These are phyloP conservation scores for Pelodiscus sinensis DNA, from an alignment of 2,113 vertebrate genomes.

Conservation along the genomic window DNA sequence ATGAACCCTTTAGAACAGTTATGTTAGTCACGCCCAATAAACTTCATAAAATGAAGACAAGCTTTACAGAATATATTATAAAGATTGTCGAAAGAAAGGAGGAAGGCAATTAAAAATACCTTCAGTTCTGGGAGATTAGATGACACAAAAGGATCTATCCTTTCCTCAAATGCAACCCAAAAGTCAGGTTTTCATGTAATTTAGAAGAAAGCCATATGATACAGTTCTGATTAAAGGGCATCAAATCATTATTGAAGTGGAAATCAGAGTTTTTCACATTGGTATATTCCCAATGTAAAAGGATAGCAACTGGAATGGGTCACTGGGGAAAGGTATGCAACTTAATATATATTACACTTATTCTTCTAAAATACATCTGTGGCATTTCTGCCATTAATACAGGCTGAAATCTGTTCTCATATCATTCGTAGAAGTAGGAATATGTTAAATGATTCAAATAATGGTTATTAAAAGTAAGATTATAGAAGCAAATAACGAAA, in stretches of 20 bases:
- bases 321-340: conserved; percentile 68
- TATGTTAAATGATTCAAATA: conserved; percentile 75
- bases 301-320: conserved; percentile 63
- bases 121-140: not conserved
- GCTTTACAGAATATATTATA: conserved; percentile 12
- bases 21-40: conserved; percentile 73
- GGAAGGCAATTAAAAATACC: not conserved
- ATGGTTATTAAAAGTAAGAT: conserved; percentile 74
- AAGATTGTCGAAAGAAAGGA: conserved; percentile 14
- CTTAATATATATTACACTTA: conserved; percentile 74
- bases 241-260: not conserved
- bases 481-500: conserved; percentile 73
- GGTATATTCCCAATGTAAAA: conserved; percentile 48
- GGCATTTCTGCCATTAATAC: conserved; percentile 72
- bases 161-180: conserved; percentile 7
- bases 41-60: conserved; percentile 18
- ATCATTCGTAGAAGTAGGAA: conserved; percentile 70
- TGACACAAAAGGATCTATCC: not conserved
- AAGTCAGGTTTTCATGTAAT: not conserved
- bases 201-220: conserved; percentile 3
- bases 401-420: conserved; percentile 56
- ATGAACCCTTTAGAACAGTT: not conserved
- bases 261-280: conserved; percentile 43
- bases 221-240: conserved; percentile 14
- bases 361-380: conserved; percentile 75